phyloP scores from a whole-genome alignment of 2,888 invertebrate species.

The Lasius platythorax region DNA sequence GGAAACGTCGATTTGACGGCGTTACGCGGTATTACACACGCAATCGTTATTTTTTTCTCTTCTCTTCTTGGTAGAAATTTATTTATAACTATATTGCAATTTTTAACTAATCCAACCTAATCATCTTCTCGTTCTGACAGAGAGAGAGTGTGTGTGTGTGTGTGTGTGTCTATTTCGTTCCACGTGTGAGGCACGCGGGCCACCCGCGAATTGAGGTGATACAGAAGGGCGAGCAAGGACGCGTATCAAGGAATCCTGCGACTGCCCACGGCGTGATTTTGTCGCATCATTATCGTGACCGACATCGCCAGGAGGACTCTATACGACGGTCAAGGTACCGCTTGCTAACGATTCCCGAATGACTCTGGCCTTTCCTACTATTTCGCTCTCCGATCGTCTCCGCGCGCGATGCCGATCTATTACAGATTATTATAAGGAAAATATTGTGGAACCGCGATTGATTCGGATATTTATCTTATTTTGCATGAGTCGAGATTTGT shows the following conservation, averaged over 20 bases:
- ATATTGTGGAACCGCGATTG: constrained; percentile 52
- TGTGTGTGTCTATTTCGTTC: background rate
- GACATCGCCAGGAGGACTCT: constrained; percentile 60
- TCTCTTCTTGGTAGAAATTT: background rate
- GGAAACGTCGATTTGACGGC: constrained; percentile 5
- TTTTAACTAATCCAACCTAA: background rate
- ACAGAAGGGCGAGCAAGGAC: constrained; percentile 53
- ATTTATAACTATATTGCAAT: background rate
- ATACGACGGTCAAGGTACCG: constrained; percentile 48
- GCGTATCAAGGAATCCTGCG: constrained; percentile 39
- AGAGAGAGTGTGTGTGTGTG: background rate
- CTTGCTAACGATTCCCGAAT: constrained; percentile 70
- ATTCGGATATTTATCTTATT: constrained; percentile 56
- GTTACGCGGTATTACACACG: constrained; percentile 10
- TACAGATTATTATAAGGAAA: constrained; percentile 37
- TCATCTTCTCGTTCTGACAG: background rate
- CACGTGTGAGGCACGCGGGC: constrained; percentile 45
- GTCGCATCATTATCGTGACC: constrained; percentile 74
- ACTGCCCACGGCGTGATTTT: constrained; percentile 63
- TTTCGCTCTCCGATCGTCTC: constrained; percentile 36
- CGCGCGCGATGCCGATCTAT: constrained; percentile 48
- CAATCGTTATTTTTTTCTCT: constrained; percentile 2
- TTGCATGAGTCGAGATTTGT: constrained; percentile 39
- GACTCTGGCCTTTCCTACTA: constrained; percentile 65
- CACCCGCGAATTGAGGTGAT: constrained; percentile 63